These are phyloP conservation scores for Ephialtes manifestator DNA, from an alignment of 2,888 invertebrate genomes.

Conservation along the genomic window DNA sequence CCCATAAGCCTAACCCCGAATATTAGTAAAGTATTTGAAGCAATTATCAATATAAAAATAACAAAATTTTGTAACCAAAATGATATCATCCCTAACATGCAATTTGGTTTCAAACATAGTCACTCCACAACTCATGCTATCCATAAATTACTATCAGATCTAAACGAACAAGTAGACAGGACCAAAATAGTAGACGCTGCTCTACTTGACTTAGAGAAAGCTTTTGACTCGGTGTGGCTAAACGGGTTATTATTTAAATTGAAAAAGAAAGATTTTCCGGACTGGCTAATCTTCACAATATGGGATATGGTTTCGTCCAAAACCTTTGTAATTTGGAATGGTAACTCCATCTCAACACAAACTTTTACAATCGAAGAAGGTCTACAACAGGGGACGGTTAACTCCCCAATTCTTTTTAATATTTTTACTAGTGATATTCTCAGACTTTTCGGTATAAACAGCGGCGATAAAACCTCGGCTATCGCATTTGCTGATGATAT, in stretches of 20 bases:
- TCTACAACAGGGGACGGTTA: not conserved
- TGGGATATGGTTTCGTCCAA: not conserved
- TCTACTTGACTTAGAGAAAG: not conserved
- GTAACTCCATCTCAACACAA: no score
- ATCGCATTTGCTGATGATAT: not conserved
- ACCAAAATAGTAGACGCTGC: not conserved
- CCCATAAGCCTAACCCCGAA: no score
- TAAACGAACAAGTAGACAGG: not conserved
- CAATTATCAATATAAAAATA: not conserved
- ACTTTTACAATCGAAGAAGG: not conserved
- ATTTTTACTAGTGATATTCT: not conserved
- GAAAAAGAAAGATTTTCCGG: not conserved
- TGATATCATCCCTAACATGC: not conserved
- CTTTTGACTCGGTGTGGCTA: not conserved
- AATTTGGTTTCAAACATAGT: not conserved
- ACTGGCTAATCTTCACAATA: not conserved
- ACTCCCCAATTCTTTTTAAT: not conserved
- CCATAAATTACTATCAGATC: not conserved
- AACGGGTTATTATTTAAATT: not conserved
- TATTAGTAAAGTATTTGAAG: no score
- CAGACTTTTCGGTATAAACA: not conserved
- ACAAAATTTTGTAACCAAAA: not conserved
- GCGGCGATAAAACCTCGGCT: accelerated
- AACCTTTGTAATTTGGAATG: not conserved
- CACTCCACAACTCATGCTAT: not conserved